phyloP scores from a whole-genome alignment of 30 jellyfish, hydroid and myxozoan genomes.

The Hydractinia symbiolongicarpus region DNA sequence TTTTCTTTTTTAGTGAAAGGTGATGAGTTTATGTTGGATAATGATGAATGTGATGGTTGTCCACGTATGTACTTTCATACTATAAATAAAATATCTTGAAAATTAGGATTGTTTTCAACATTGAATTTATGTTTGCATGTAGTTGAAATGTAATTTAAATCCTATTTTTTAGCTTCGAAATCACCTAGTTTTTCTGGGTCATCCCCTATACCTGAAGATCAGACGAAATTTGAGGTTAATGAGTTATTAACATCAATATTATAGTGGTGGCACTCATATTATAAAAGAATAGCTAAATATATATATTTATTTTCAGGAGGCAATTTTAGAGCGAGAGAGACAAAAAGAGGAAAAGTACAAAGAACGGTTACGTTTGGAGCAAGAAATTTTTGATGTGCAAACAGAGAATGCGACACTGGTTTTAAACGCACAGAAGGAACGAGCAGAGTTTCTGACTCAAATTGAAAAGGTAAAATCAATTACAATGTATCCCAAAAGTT shows the following conservation, averaged over 20 bases:
- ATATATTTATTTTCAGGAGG: neutral
- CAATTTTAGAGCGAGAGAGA: conserved; percentile 8
- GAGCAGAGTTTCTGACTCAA: neutral
- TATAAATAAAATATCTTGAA: no score
- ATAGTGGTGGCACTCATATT: no score
- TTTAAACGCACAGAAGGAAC: conserved; percentile 1
- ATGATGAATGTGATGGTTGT: neutral
- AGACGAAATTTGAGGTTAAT: no score
- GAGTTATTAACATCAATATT: no score
- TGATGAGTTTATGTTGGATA: conserved; percentile 14
- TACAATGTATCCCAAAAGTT: neutral
- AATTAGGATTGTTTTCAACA: no score
- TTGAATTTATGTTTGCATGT: no score
- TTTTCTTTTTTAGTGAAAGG: neutral
- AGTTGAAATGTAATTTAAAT: no score
- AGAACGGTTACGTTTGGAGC: conserved; percentile 4
- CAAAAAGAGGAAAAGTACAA: neutral
- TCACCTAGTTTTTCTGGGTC: no score
- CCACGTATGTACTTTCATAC: neutral
- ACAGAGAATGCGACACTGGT: conserved; percentile 1
- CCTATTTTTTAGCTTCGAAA: no score
- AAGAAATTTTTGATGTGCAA: conserved; percentile 7
- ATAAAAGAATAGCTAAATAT: no score
- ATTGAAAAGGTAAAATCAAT: neutral
- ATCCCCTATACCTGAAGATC: no score